A percentile compares a stretch with the other conserved stretches of the same genome.
Conservation (phyloP, 2,888 invertebrate species). For the Matsumyia berberina region DNA sequence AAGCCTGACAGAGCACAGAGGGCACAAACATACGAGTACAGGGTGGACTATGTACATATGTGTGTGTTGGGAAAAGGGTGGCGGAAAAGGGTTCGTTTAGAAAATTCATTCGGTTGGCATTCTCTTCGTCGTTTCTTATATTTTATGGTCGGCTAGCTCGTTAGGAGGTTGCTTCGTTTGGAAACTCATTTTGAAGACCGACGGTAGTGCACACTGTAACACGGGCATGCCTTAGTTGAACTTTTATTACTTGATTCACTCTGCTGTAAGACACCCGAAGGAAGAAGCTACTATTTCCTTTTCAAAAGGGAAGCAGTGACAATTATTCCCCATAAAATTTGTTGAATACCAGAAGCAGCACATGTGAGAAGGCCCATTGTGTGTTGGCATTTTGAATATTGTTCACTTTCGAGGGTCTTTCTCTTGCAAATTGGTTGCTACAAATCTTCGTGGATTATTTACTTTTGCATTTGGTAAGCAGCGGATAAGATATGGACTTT, state of each 20-base stretch:
- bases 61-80: background rate
- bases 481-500: slow-evolving; percentile 2
- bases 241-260: background rate
- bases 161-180: slow-evolving; percentile 28
- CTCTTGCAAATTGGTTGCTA: slow-evolving; percentile 1
- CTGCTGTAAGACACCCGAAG: slow-evolving; percentile 8
- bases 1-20: slow-evolving; percentile 28
- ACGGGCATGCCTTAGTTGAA: slow-evolving; percentile 1
- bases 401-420: background rate
- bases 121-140: slow-evolving; percentile 15
- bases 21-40: slow-evolving; percentile 9
- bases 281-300: slow-evolving; percentile 47
- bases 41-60: background rate
- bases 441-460: slow-evolving; percentile 33
- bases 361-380: slow-evolving; percentile 4
- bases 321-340: slow-evolving; percentile 62
- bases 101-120: slow-evolving; percentile 38
- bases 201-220: slow-evolving; percentile 5
- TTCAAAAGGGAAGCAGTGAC: slow-evolving; percentile 28
- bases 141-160: slow-evolving; percentile 24
- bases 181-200: slow-evolving; percentile 46
- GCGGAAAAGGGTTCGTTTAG: slow-evolving; percentile 10
- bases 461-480: slow-evolving; percentile 1
- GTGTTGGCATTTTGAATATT: slow-evolving; percentile 35
- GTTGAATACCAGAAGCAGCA: slow-evolving; percentile 36